A percentile compares a stretch with the other conserved stretches of the same genome.
Conservation (phyloP, 2,888 invertebrate genomes). For the Cephus pygmeus region DNA sequence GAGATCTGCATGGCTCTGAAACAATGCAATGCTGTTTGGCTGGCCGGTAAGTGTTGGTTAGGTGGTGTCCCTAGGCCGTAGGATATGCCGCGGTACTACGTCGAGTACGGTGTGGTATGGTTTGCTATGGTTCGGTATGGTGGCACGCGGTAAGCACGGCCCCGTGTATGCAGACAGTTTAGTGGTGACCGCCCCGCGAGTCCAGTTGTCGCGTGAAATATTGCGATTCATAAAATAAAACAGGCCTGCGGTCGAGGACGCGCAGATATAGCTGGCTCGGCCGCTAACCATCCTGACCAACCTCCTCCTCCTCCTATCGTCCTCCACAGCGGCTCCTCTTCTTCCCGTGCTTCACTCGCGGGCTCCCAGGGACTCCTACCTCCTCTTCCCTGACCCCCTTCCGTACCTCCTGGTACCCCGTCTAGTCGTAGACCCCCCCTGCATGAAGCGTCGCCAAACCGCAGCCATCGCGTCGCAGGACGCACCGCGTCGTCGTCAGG, state of each 20-base stretch:
- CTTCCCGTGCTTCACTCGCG: constrained; percentile 11
- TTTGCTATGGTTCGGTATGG: constrained; percentile 41
- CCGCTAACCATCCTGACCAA: constrained; percentile 54
- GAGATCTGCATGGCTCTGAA: constrained; percentile 32
- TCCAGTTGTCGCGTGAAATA: constrained; percentile 66
- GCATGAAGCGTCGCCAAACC: constrained; percentile 61
- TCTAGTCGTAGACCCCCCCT: constrained; percentile 9
- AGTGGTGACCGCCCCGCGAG: constrained; percentile 62
- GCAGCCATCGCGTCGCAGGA: constrained; percentile 42
- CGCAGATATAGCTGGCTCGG: constrained; percentile 55
- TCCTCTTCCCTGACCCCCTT: constrained; percentile 1
- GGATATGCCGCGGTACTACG: constrained; percentile 17
- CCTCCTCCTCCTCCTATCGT: constrained; percentile 34
- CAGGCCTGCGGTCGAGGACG: constrained; percentile 63
- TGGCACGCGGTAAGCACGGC: constrained; percentile 56
- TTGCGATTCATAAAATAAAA: constrained; percentile 67
- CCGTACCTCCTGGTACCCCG: constrained; percentile 12
- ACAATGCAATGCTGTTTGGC: constrained; percentile 42
- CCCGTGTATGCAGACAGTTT: constrained; percentile 60
- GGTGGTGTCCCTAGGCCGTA: constrained; percentile 24
- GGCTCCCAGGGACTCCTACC: neutral
- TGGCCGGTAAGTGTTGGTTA: constrained; percentile 31
- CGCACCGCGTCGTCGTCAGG: neutral
- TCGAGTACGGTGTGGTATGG: constrained; percentile 32
- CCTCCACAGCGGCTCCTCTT: constrained; percentile 32